A percentile compares a stretch with the other conserved stretches of the same genome.
Evolutionary conservation across 2,113 vertebrate species (phyloP).

Genomic region (Cyprinus carpio): DNA sequence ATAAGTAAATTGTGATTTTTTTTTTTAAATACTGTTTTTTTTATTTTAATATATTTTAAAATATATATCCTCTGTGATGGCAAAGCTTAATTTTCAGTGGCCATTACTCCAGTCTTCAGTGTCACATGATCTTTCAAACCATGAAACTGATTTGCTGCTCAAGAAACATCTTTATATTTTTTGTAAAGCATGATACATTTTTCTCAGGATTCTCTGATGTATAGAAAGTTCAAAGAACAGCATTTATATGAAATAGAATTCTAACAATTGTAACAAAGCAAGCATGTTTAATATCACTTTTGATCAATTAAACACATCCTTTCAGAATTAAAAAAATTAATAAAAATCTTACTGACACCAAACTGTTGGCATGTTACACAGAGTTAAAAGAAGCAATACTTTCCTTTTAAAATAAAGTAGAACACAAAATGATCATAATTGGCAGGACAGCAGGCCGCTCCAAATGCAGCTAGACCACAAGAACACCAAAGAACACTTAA

Average conservation of each 20-base stretch:
- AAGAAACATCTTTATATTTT: too few relatives aligned
- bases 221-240: too few relatives aligned
- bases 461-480: not conserved
- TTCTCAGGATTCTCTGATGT: too few relatives aligned
- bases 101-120: not conserved
- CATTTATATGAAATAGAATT: too few relatives aligned
- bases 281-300: too few relatives aligned
- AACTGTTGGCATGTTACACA: slow-evolving; percentile 2
- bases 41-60: not conserved
- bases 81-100: not conserved
- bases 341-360: not conserved
- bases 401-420: not conserved
- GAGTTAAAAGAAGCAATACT: not conserved
- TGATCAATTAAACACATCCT: too few relatives aligned
- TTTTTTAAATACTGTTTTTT: not conserved
- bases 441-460: not conserved
- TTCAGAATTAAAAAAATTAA: too few relatives aligned
- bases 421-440: not conserved
- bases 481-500: not conserved
- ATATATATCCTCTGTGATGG: not conserved
- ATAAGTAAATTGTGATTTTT: not conserved
- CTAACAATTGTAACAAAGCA: too few relatives aligned
- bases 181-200: too few relatives aligned
- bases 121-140: not conserved
- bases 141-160: not conserved